Conservation (phyloP, 2,888 invertebrate species). For the Glyphotaelius pellucidus region DNA sequence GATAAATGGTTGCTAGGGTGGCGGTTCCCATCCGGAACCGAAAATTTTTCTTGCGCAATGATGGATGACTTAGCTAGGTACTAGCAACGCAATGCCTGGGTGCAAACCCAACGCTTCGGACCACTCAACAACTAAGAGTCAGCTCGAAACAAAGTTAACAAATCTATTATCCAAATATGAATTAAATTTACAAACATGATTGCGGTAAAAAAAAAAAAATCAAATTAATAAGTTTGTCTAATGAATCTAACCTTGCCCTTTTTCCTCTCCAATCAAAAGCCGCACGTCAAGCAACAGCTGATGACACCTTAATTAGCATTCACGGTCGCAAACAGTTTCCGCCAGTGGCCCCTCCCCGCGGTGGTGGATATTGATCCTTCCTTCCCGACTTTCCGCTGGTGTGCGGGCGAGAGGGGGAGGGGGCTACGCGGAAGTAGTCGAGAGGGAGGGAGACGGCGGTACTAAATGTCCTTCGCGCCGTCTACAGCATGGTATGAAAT, state of each 20-base stretch:
- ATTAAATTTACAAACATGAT: too few species aligned
- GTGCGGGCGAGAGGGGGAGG: conserved; percentile 16
- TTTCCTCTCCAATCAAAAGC: neutral
- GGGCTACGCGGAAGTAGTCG: neutral
- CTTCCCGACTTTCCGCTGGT: conserved; percentile 33
- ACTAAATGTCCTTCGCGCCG: conserved; percentile 21
- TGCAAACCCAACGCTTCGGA: too few species aligned
- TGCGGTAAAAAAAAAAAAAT: neutral
- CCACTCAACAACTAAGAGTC: too few species aligned
- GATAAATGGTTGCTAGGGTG: too few species aligned
- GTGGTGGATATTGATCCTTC: conserved; percentile 41
- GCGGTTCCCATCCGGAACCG: too few species aligned
- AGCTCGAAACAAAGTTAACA: too few species aligned
- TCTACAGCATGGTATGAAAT: conserved; percentile 26
- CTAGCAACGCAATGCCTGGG: too few species aligned
- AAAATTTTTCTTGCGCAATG: too few species aligned
- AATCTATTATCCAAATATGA: too few species aligned
- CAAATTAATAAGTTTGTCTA: neutral
- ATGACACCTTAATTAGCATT: conserved; percentile 36
- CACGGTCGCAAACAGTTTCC: conserved; percentile 37
- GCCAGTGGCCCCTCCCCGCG: conserved; percentile 24
- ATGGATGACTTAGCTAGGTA: too few species aligned
- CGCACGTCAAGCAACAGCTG: conserved; percentile 27
- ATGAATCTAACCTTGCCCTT: neutral
- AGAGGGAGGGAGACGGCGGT: neutral